These are phyloP conservation scores for Campoplex capitator DNA, from an alignment of 2,888 invertebrate species.

Conservation along the genomic window DNA sequence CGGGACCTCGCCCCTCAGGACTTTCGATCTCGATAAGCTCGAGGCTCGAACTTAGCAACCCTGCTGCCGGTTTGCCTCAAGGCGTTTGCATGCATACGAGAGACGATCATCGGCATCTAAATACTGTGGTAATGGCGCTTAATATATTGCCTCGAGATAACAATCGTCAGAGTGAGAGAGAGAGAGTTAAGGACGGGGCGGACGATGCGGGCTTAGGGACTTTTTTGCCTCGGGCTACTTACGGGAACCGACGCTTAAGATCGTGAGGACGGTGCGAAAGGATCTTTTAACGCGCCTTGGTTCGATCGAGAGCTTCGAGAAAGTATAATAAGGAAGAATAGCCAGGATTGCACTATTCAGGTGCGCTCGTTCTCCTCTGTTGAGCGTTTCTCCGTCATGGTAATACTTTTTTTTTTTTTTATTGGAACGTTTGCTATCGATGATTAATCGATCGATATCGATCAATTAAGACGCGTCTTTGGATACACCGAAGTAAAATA, in stretches of 20 bases:
- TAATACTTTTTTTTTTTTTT: not conserved
- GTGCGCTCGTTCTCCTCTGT: slow-evolving; percentile 22
- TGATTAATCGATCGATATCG: slow-evolving; percentile 61
- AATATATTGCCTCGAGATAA: slow-evolving; percentile 82
- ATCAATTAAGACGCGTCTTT: slow-evolving; percentile 22
- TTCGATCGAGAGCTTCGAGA: slow-evolving; percentile 38
- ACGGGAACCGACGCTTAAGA: slow-evolving; percentile 30
- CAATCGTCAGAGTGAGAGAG: slow-evolving; percentile 75
- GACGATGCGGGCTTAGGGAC: slow-evolving; percentile 67
- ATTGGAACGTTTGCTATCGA: not conserved
- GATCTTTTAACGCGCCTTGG: slow-evolving; percentile 42
- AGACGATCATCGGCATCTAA: slow-evolving; percentile 77
- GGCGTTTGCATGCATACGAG: slow-evolving; percentile 51
- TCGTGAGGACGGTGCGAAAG: slow-evolving; percentile 54
- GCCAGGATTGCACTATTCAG: slow-evolving; percentile 63
- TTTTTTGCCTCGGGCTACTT: slow-evolving; percentile 63
- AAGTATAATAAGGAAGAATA: slow-evolving; percentile 60
- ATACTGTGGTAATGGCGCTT: slow-evolving; percentile 82
- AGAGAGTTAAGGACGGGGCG: slow-evolving; percentile 36
- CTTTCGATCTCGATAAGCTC: slow-evolving; percentile 70
- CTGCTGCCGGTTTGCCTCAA: slow-evolving; percentile 23
- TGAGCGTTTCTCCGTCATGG: not conserved
- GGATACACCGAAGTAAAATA: not conserved
- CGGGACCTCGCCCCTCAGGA: slow-evolving; percentile 64
- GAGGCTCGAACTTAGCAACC: slow-evolving; percentile 55